Evolutionary conservation across 2,888 invertebrate genomes (phyloP), one percentile per base, ranked within the genome.

Genomic region (Allygus modestus): DNA sequence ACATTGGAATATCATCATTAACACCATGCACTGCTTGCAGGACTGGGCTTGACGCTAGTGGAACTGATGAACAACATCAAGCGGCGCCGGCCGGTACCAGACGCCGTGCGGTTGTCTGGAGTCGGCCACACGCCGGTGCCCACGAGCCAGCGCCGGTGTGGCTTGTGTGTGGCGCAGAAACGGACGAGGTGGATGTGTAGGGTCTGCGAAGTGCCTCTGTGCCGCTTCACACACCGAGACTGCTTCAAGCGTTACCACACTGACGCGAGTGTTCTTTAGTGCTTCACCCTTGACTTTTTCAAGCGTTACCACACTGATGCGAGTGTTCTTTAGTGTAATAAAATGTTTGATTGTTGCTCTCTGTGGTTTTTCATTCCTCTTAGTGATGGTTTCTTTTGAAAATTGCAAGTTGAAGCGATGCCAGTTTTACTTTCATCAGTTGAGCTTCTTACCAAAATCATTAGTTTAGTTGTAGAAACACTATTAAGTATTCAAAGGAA

Each of bases 151-250:
- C 71, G 84, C n/a, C 71, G 84, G 2, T 84, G 84, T 31, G 82
- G 54, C 23, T 43, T 75, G 4, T 84, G 82, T 41, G 58, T 75
- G 4, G 28, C 23, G 43, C 79, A 84, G 73, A 43, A 54, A 9
- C 54, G 84, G n/a, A 75, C 84, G 15, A 12, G 58, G 12, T 84
- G 82, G 84, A 84, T 84, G 82, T 84, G 84, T n/a, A 26, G 31
- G 15, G 41, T 58, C 20, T 84, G 84, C 71, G 20, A 75, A n/a
- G 73, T 82, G n/a, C 82, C 84, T 23, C 46, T 84, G 11, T 84
- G 84, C 33, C 69, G 15, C 69, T 0, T 71, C 9, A 82, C 26
- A 0, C 41, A 51, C 12, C 37, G 82, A 31, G 33, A 82, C 51
- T 82, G 82, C 37, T 82, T 82, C 54, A 82, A 82, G n/a, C 26